Evolutionary conservation across 2,113 vertebrate species (phyloP).

Genomic region (Daphoenositta chrysoptera): DNA sequence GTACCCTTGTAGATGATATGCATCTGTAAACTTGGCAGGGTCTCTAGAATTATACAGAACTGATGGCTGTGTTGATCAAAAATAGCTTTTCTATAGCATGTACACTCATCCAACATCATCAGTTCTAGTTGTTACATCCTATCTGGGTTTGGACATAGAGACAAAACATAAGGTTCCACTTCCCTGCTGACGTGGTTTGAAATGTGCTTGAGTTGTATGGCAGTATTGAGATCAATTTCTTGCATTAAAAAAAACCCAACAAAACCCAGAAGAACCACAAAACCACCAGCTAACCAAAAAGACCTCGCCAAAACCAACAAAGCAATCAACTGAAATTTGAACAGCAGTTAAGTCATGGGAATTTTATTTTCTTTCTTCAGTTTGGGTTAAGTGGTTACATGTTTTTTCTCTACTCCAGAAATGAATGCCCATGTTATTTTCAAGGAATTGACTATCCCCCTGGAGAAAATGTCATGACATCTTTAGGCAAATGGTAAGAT

Average conservation of each 20-base stretch:
- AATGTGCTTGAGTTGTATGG: rapidly evolving
- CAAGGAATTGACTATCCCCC: conserved; percentile 88
- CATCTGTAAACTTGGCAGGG: not conserved
- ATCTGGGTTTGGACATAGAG: not conserved
- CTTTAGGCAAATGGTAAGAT: conserved; percentile 92
- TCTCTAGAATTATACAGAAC: not conserved
- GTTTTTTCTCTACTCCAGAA: conserved; percentile 67
- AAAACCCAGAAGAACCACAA: not conserved
- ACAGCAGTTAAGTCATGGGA: not conserved
- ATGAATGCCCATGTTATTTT: conserved; percentile 89
- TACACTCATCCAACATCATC: not conserved
- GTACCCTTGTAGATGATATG: not conserved
- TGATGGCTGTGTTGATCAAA: not conserved
- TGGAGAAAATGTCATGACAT: conserved; percentile 86
- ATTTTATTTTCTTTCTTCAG: not conserved
- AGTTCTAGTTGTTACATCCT: not conserved
- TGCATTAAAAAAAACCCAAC: not conserved
- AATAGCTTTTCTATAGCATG: not conserved
- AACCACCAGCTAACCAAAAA: rapidly evolving
- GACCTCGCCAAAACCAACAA: not conserved
- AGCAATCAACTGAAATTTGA: not conserved
- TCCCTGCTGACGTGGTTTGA: not conserved
- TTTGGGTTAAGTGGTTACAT: not conserved
- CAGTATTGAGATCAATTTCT: not conserved
- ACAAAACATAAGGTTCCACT: not conserved